Conservation (phyloP, 92 coral and sea anemone genomes). For the Heliopora coerulea region DNA sequence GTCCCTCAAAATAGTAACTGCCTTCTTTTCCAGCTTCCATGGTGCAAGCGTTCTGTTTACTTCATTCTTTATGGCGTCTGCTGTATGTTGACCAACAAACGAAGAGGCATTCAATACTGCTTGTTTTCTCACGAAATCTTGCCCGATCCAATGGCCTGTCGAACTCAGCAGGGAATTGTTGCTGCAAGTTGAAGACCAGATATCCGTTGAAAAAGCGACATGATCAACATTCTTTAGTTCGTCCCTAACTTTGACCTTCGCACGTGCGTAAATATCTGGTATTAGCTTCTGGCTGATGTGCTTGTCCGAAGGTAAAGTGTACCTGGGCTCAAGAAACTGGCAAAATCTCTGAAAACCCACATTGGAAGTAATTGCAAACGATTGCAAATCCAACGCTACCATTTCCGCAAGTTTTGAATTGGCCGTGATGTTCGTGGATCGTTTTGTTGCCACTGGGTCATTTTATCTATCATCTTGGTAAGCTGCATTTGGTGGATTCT, state of each 20-base stretch:
- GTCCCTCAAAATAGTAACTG: constrained; percentile 11
- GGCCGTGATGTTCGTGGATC: constrained; percentile 3
- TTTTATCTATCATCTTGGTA: not conserved
- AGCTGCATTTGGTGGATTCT: constrained; percentile 9
- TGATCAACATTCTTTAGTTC: too few relatives aligned
- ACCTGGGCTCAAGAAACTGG: not conserved
- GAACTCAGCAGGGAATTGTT: constrained; percentile 13
- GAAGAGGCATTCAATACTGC: constrained; percentile 22
- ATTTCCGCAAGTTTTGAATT: not conserved
- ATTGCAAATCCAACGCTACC: constrained; percentile 7
- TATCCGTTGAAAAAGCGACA: constrained; percentile 14
- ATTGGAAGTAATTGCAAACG: not conserved
- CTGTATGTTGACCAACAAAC: constrained; percentile 24
- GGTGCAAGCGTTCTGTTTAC: constrained; percentile 2
- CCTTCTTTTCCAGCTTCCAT: too few relatives aligned
- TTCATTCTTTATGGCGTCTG: constrained; percentile 12
- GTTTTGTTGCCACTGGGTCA: not conserved
- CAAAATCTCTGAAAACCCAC: constrained; percentile 21
- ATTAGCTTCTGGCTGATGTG: constrained; percentile 19
- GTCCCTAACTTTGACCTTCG: not conserved
- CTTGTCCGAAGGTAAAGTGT: constrained; percentile 1
- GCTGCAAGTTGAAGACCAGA: constrained; percentile 14
- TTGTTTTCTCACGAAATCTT: constrained; percentile 15
- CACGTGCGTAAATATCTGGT: constrained; percentile 13
- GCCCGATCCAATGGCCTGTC: constrained; percentile 12